Evolutionary conservation across 1,140 invertebrate species (phyloP).

Genomic region (Polypedilum vanderplanki): DNA sequence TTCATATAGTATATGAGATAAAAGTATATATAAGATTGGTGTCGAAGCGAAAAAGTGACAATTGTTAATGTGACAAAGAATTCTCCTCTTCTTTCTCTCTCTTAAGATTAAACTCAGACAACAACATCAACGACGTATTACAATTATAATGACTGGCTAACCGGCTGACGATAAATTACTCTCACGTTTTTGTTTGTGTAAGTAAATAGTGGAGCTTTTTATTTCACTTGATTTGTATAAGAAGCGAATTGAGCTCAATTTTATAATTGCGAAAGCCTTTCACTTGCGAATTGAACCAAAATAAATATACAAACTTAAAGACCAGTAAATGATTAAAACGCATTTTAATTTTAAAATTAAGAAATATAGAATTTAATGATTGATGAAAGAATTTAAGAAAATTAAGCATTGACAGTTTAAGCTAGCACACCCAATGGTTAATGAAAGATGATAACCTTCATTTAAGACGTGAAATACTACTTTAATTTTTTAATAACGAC

Average conservation of each 20-base stretch:
- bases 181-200: background rate
- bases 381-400: too few species aligned
- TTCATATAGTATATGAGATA: background rate
- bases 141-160: background rate
- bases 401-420: too few species aligned
- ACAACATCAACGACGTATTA: background rate
- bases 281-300: background rate
- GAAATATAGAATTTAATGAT: too few species aligned
- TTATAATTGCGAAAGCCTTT: slow-evolving; percentile 15
- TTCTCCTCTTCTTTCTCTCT: too few species aligned
- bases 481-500: background rate
- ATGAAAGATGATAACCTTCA: too few species aligned
- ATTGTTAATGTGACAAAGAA: background rate
- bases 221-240: background rate
- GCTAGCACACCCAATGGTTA: too few species aligned
- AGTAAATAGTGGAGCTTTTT: background rate
- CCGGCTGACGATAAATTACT: background rate
- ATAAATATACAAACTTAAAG: background rate
- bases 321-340: too few species aligned
- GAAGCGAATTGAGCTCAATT: background rate
- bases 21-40: background rate
- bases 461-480: too few species aligned
- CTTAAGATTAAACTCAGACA: background rate
- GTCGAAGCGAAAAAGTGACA: background rate
- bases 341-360: too few species aligned